phyloP scores from a whole-genome alignment of 1,140 invertebrate species.

The Formica exsecta region DNA sequence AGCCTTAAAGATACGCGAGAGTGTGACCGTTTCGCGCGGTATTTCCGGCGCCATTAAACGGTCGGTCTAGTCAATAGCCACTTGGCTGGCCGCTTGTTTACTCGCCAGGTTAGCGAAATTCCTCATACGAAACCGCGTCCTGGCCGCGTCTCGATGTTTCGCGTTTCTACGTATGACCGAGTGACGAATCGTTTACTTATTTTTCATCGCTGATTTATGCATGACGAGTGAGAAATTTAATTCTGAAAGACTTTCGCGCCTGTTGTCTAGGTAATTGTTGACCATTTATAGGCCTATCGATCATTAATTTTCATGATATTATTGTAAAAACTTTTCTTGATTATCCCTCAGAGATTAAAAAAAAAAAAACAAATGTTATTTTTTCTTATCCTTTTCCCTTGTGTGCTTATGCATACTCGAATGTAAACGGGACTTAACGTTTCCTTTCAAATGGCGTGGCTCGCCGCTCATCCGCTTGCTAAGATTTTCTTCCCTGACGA shows the following conservation, averaged over 20 bases:
- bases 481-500: conserved; percentile 48
- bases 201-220: not conserved
- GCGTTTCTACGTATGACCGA: conserved; percentile 7
- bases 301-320: not conserved
- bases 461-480: conserved; percentile 38
- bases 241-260: not conserved
- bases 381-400: not conserved
- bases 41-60: conserved; percentile 75
- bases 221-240: conserved; percentile 1
- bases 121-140: conserved; percentile 52
- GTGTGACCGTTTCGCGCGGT: conserved; percentile 68
- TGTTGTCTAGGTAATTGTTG: not conserved
- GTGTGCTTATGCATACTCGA: conserved; percentile 17
- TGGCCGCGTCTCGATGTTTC: conserved; percentile 37
- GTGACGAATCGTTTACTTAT: conserved; percentile 31
- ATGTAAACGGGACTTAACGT: conserved; percentile 21
- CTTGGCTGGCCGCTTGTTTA: conserved; percentile 66
- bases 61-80: conserved; percentile 67
- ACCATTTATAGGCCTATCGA: not conserved
- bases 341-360: not conserved
- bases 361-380: not conserved
- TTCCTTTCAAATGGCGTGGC: conserved; percentile 36
- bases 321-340: not conserved
- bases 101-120: conserved; percentile 72
- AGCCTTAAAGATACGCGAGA: conserved; percentile 55